phyloP scores from a whole-genome alignment of 2,797 vertebrate species.

The Chaetophractus vellerosus region DNA sequence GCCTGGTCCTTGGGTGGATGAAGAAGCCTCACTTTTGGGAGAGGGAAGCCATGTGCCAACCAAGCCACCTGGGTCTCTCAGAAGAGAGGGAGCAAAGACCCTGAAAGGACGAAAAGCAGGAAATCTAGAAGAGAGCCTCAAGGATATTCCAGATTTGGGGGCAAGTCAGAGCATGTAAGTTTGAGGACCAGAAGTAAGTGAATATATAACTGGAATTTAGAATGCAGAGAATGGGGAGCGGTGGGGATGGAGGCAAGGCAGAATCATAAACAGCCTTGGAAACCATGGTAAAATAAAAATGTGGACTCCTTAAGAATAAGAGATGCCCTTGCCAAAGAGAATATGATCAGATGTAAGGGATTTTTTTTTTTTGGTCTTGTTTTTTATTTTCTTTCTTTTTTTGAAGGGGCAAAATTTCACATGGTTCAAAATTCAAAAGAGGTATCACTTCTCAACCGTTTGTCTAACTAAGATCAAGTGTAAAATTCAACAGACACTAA shows the following conservation, averaged over 20 bases:
- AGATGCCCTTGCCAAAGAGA: not conserved
- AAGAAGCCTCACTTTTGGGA: not conserved
- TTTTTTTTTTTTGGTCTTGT: not conserved
- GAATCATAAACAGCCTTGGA: not conserved
- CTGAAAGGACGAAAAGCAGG: not conserved
- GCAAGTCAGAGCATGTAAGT: not conserved
- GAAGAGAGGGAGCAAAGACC: not conserved
- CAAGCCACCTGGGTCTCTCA: not conserved
- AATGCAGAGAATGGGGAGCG: not conserved
- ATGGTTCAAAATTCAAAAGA: not conserved
- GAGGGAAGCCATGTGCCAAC: not conserved
- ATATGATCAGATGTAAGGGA: fast-evolving
- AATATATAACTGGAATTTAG: not conserved
- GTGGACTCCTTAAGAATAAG: not conserved
- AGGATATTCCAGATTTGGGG: not conserved
- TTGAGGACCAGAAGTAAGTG: not conserved
- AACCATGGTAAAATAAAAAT: not conserved
- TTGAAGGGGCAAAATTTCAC: too few relatives aligned
- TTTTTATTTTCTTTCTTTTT: too few relatives aligned
- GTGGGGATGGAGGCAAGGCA: not conserved
- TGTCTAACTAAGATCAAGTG: too few relatives aligned
- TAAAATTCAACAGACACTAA: not conserved
- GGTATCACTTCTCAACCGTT: not conserved
- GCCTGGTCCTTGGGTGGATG: not conserved
- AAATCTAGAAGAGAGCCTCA: not conserved